These are phyloP conservation scores for Conistra vaccinii DNA, from an alignment of 2,888 invertebrate genomes.

Conservation along the genomic window DNA sequence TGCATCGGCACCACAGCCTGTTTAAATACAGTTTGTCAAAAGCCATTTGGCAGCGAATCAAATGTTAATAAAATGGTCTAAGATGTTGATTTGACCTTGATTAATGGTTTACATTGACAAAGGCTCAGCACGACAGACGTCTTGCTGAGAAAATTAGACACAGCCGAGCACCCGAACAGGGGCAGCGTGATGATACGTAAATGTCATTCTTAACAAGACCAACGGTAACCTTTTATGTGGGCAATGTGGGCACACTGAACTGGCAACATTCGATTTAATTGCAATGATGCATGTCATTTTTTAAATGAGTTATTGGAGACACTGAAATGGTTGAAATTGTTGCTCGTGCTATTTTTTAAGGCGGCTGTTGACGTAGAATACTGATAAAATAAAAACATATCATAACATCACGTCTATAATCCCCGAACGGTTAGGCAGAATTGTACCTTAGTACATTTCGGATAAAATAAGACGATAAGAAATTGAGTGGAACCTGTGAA, in stretches of 20 bases:
- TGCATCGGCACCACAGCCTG: conserved; percentile 37
- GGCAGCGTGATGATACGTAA: conserved; percentile 71
- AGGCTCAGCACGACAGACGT: conserved; percentile 82
- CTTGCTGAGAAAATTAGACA: conserved; percentile 86
- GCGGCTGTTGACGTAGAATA: not conserved
- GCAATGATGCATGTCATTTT: conserved; percentile 36
- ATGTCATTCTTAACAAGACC: conserved; percentile 72
- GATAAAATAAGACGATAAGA: not conserved
- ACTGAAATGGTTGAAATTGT: conserved; percentile 5
- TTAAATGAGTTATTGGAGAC: conserved; percentile 14
- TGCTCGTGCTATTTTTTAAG: not conserved
- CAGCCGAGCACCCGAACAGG: conserved; percentile 72
- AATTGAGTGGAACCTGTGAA: not conserved
- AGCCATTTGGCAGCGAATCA: conserved; percentile 73
- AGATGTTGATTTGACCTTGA: conserved; percentile 83
- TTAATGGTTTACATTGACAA: conserved; percentile 86
- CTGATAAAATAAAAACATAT: not conserved
- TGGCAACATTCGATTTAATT: conserved; percentile 35
- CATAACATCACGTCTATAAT: too few relatives aligned
- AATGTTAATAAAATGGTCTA: conserved; percentile 78
- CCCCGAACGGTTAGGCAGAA: too few relatives aligned
- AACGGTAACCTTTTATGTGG: conserved; percentile 62
- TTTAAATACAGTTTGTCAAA: conserved; percentile 48
- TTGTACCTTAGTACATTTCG: too few relatives aligned
- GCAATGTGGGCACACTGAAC: conserved; percentile 22